Evolutionary conservation across 2,113 vertebrate species (phyloP), one percentile per base, ranked within the genome.

Genomic region (Hepsetus odoe): DNA sequence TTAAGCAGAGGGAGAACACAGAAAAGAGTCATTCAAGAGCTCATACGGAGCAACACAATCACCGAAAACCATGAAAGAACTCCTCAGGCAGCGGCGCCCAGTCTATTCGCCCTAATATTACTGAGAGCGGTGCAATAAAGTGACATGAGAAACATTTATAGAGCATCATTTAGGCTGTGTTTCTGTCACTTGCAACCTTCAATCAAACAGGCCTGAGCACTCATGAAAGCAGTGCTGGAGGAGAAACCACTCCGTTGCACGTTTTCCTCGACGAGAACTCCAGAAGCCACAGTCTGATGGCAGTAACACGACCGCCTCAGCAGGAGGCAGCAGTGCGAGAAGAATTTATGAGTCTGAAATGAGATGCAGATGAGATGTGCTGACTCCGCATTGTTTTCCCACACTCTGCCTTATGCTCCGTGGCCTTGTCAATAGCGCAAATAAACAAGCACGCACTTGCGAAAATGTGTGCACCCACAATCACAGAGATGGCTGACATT

Each of bases 191-290:
- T 2, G 14, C 1, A 2, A 11, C 14, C 7, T 11, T 38, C 13
- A 46, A 16, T 69, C 20, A 61, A 18, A 5, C 12, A 35, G 3
- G n/a, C 28, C 18, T 64, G 58, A 71, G n/a, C 18, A 76, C 46
- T 49, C n/a, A 49, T 49, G 4, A 49, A 20, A 20, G 46, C 46
- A 49, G 46, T 5, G 16, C 18, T 20, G 46, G 46, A 33, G 20
- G 74, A 77, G 77, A 80, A 80, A 80, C 67, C 61, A 10, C 55
- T 32, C 74, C 14, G 56, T 67, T 82, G 74, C 35, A 82, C 80
- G 38, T 32, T 53, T 16, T n/a, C 28, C 14, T 24, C 11, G 5
- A 28, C 22, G 28, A 69, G 33, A 69, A 44, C 2, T 12, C 24
- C 42, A 40, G 38, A 71, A 38, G 22, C 5, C 30, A 24, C 13